A percentile compares a stretch with the other conserved stretches of the same genome.
Evolutionary conservation across 2,797 vertebrate species (phyloP).

Genomic region (Megaceryle alcyon): DNA sequence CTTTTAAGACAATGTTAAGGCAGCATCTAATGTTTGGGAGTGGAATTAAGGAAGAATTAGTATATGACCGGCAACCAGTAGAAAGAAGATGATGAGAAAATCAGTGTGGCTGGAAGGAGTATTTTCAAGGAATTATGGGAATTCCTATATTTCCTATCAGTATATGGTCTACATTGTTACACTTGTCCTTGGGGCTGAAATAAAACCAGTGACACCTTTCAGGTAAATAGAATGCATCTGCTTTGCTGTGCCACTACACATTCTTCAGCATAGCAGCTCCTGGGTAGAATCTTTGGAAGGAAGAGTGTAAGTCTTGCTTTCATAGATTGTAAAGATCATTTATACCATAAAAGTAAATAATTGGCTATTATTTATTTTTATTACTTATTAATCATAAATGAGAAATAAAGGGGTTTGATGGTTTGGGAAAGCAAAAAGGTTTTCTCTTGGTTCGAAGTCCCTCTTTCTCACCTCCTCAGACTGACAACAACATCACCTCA

Average conservation of each 20-base stretch:
- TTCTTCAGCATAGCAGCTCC: background rate
- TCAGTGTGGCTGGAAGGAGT: background rate
- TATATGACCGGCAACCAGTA: background rate
- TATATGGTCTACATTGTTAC: background rate
- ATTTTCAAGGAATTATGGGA: background rate
- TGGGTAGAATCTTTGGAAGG: background rate
- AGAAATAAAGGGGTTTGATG: background rate
- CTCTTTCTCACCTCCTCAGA: background rate
- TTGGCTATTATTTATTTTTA: background rate
- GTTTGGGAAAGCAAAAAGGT: background rate
- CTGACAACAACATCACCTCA: background rate
- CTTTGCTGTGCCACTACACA: background rate
- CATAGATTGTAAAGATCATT: background rate
- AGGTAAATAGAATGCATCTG: background rate
- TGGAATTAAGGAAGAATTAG: background rate
- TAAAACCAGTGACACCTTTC: background rate
- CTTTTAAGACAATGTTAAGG: background rate
- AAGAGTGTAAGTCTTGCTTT: background rate
- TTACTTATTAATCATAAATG: background rate
- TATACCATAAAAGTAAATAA: background rate
- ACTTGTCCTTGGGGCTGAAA: background rate
- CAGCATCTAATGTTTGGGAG: background rate
- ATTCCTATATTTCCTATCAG: background rate
- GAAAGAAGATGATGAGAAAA: background rate
- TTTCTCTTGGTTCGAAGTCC: background rate